Evolutionary conservation across 2,113 vertebrate genomes (phyloP).

Genomic region (Embiotoca jacksoni): DNA sequence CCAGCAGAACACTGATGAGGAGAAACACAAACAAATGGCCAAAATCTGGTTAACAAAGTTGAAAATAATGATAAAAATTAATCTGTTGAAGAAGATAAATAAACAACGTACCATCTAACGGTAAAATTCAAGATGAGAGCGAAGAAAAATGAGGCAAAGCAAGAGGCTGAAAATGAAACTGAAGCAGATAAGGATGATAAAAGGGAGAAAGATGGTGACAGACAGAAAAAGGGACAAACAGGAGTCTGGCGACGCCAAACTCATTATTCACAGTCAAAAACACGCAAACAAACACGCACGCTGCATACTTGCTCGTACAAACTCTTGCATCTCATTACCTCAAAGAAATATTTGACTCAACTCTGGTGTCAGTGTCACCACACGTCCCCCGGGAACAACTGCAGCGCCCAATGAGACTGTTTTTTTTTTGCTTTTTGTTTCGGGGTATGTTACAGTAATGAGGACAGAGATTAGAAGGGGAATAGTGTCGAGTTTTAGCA

Average conservation of each 20-base stretch:
- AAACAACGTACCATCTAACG: neutral
- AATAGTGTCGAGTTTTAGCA: neutral
- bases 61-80: neutral
- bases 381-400: conserved; percentile 18
- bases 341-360: conserved; percentile 42
- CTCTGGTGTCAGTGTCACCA: conserved; percentile 30
- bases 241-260: conserved; percentile 11
- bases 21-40: neutral
- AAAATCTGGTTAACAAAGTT: neutral
- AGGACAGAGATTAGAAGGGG: neutral
- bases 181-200: conserved; percentile 45
- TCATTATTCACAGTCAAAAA: conserved; percentile 48
- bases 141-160: conserved; percentile 16
- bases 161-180: conserved; percentile 32
- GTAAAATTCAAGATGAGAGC: conserved; percentile 13
- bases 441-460: neutral
- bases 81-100: neutral
- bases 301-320: neutral
- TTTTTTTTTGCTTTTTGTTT: conserved; percentile 23
- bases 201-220: conserved; percentile 32
- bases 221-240: conserved; percentile 41
- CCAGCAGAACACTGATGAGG: neutral
- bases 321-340: conserved; percentile 46
- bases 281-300: conserved; percentile 23
- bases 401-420: conserved; percentile 22